These are phyloP conservation scores for Calliphora vicina DNA, from an alignment of 1,140 invertebrate species.

Conservation along the genomic window DNA sequence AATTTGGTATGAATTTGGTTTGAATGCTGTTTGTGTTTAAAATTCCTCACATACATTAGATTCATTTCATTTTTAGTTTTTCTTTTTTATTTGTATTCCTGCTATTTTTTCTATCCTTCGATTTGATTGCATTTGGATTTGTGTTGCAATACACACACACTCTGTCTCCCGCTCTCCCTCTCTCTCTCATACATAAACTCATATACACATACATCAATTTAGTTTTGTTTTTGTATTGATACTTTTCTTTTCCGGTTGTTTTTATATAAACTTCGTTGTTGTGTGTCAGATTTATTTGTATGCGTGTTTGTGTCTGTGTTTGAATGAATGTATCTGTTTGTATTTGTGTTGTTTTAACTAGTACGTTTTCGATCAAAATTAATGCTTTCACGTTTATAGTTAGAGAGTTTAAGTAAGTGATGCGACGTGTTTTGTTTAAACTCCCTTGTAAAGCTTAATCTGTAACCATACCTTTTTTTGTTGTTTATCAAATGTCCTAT, in stretches of 20 bases:
- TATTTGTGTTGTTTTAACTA: background rate
- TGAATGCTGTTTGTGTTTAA: constrained; percentile 22
- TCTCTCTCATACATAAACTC: too few relatives aligned
- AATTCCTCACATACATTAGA: constrained; percentile 26
- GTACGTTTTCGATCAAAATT: constrained; percentile 25
- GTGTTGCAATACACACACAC: background rate
- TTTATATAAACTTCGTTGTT: background rate
- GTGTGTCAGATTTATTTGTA: background rate
- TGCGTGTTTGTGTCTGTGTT: background rate
- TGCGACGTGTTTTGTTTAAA: constrained; percentile 22
- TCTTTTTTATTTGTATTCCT: background rate
- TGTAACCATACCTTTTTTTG: background rate
- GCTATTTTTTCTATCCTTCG: background rate
- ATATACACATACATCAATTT: background rate
- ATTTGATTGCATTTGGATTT: constrained; percentile 2
- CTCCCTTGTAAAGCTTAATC: background rate
- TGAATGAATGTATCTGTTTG: background rate
- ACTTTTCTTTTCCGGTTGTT: background rate
- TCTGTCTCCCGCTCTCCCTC: too few relatives aligned
- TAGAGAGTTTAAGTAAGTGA: constrained; percentile 26
- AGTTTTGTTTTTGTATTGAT: background rate
- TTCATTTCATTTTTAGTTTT: constrained; percentile 15
- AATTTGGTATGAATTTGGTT: background rate
- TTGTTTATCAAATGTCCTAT: background rate
- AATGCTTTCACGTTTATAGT: constrained; percentile 22